A percentile compares a stretch with the other conserved stretches of the same genome.
These are phyloP conservation scores for Drosophila tanythrix DNA, from an alignment of 2,888 invertebrate genomes.

Conservation along the genomic window DNA sequence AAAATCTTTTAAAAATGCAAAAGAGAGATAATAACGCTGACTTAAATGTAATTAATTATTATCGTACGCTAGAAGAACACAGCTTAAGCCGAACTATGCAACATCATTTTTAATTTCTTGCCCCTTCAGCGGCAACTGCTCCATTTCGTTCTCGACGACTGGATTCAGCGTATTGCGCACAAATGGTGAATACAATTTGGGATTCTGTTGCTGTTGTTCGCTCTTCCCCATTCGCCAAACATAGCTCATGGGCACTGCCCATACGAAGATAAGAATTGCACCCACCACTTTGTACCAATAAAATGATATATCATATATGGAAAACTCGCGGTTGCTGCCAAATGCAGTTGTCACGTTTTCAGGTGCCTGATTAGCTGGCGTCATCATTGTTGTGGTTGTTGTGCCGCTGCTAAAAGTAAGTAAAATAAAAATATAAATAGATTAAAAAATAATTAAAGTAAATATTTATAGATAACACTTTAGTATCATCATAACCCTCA, in stretches of 20 bases:
- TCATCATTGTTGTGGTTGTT: constrained; percentile 14
- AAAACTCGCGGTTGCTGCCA: constrained; percentile 79
- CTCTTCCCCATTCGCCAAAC: constrained; percentile 82
- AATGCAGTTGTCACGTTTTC: constrained; percentile 59
- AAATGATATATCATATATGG: constrained; percentile 87
- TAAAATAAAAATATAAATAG: background rate
- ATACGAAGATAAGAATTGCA: constrained; percentile 85
- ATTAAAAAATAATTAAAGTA: background rate
- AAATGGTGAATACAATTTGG: constrained; percentile 80
- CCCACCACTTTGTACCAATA: constrained; percentile 87
- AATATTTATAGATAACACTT: background rate
- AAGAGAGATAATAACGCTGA: constrained; percentile 51
- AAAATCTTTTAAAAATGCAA: constrained; percentile 77
- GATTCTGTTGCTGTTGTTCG: constrained; percentile 75
- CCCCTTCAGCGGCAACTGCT: constrained; percentile 67
- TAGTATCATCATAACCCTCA: background rate
- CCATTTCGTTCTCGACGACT: constrained; percentile 37
- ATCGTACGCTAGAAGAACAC: background rate
- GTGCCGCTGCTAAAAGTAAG: constrained; percentile 38
- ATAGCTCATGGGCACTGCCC: constrained; percentile 86
- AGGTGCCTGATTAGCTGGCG: constrained; percentile 16
- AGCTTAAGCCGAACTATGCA: background rate
- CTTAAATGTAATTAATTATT: constrained; percentile 15
- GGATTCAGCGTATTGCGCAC: constrained; percentile 63
- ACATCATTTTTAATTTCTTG: constrained; percentile 18